Evolutionary conservation across 2,888 invertebrate species (phyloP).

Genomic region (Mythimna ferrago): DNA sequence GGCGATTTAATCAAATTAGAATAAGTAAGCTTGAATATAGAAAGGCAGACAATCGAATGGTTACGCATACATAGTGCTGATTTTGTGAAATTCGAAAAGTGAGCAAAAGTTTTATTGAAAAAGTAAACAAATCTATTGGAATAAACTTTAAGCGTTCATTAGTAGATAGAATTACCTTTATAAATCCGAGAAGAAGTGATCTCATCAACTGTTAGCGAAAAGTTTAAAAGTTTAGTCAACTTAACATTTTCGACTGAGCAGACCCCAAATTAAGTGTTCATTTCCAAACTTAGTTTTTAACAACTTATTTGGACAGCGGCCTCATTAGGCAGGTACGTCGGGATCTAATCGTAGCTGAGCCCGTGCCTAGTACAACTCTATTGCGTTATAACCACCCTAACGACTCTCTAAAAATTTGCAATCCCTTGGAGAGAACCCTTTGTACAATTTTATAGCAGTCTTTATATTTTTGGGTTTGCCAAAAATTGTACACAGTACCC

Average conservation of each 20-base stretch:
- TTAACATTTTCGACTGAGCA: constrained; percentile 15
- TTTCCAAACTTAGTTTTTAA: constrained; percentile 47
- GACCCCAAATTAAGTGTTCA: constrained; percentile 46
- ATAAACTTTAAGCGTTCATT: not conserved
- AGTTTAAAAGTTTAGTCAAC: constrained; percentile 9
- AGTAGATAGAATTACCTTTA: not conserved
- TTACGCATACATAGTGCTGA: not conserved
- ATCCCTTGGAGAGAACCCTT: constrained; percentile 32
- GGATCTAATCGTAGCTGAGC: constrained; percentile 40
- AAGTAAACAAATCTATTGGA: not conserved
- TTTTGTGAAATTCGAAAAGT: not conserved
- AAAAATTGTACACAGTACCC: constrained; percentile 40
- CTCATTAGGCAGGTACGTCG: constrained; percentile 42
- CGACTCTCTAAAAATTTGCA: constrained; percentile 31
- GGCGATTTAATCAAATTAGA: constrained; percentile 18
- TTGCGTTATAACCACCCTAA: constrained; percentile 33
- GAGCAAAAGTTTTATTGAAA: too few relatives aligned
- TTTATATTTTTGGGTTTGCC: constrained; percentile 38
- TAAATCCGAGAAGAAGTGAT: constrained; percentile 1
- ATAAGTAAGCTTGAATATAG: not conserved
- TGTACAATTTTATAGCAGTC: constrained; percentile 34
- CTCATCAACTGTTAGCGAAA: constrained; percentile 4
- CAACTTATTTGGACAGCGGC: constrained; percentile 30
- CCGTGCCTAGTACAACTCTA: constrained; percentile 23
- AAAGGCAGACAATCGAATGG: not conserved